A percentile compares a stretch with the other conserved stretches of the same genome.
Conservation (phyloP, 2,888 invertebrate species). For the Amblyteles armatorius region DNA sequence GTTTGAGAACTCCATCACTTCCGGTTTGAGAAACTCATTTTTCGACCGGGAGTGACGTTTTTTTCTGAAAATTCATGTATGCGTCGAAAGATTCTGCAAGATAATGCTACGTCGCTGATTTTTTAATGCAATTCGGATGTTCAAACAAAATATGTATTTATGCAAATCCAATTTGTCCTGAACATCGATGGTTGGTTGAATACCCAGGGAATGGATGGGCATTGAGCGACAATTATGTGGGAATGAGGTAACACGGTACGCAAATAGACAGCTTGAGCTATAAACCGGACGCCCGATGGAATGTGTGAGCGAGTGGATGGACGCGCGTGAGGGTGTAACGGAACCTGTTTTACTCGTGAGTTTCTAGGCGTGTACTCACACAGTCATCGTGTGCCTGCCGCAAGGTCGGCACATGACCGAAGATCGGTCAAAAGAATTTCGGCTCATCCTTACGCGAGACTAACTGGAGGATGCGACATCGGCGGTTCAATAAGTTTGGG, state of each 20-base stretch:
- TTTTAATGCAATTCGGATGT: neutral
- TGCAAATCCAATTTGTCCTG: neutral
- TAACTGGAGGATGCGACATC: neutral
- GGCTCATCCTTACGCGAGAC: neutral
- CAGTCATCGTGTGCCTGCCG: constrained; percentile 25
- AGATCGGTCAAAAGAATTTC: constrained; percentile 15
- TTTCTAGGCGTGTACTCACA: constrained; percentile 28
- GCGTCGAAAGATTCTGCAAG: too few relatives aligned
- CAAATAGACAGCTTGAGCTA: constrained; percentile 52
- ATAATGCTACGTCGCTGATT: neutral
- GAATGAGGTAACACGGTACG: constrained; percentile 55
- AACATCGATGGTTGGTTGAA: neutral
- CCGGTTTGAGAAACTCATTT: too few relatives aligned
- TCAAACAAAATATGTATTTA: constrained; percentile 7
- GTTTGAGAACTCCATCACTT: too few relatives aligned
- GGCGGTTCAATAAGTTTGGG: neutral
- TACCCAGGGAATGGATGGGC: constrained; percentile 12
- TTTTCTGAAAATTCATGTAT: too few relatives aligned
- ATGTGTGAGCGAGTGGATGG: constrained; percentile 53
- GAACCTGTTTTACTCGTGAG: constrained; percentile 77
- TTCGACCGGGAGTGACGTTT: too few relatives aligned
- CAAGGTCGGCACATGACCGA: constrained; percentile 17
- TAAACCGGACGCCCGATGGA: constrained; percentile 68
- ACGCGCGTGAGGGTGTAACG: constrained; percentile 75
- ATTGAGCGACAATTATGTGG: constrained; percentile 15